A percentile compares a stretch with the other conserved stretches of the same genome.
Conservation (phyloP, 2,888 invertebrate genomes). For the Zaprionus lineosus region DNA sequence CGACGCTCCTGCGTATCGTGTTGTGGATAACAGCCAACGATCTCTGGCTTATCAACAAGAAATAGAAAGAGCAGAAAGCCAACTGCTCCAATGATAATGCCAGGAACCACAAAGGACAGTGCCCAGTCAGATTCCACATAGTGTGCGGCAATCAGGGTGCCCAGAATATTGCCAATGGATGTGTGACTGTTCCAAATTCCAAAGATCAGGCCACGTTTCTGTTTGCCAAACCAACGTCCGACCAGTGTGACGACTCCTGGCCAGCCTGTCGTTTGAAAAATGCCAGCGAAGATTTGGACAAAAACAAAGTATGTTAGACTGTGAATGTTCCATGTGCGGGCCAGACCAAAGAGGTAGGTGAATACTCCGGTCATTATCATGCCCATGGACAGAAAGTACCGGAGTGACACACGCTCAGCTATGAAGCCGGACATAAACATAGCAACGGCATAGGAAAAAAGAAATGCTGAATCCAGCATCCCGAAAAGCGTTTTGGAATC, state of each 20-base stretch:
- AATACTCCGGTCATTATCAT: constrained; percentile 94
- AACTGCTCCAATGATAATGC: constrained; percentile 88
- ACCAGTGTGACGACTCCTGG: constrained; percentile 96
- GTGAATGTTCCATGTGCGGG: constrained; percentile 91
- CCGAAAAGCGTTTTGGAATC: constrained; percentile 92
- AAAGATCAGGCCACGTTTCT: constrained; percentile 94
- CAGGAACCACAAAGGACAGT: constrained; percentile 95
- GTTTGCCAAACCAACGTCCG: constrained; percentile 98
- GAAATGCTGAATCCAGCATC: constrained; percentile 93
- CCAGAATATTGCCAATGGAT: constrained; percentile 96
- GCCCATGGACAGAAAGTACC: constrained; percentile 94
- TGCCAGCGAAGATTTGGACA: constrained; percentile 93
- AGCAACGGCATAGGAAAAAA: constrained; percentile 95
- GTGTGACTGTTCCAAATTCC: constrained; percentile 99
- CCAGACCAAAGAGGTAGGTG: constrained; percentile 94
- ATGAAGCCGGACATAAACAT: constrained; percentile 96
- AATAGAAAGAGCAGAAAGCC: constrained; percentile 92
- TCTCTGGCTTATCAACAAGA: constrained; percentile 91
- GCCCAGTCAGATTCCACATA: constrained; percentile 96
- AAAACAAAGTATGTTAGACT: constrained; percentile 90
- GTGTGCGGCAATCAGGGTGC: constrained; percentile 92
- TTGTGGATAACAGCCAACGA: constrained; percentile 85
- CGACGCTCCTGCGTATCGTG: constrained; percentile 48
- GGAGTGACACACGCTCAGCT: constrained; percentile 94
- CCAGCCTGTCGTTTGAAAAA: constrained; percentile 96